Conservation (phyloP, 2,888 invertebrate species). For the Nymphalis polychloros region DNA sequence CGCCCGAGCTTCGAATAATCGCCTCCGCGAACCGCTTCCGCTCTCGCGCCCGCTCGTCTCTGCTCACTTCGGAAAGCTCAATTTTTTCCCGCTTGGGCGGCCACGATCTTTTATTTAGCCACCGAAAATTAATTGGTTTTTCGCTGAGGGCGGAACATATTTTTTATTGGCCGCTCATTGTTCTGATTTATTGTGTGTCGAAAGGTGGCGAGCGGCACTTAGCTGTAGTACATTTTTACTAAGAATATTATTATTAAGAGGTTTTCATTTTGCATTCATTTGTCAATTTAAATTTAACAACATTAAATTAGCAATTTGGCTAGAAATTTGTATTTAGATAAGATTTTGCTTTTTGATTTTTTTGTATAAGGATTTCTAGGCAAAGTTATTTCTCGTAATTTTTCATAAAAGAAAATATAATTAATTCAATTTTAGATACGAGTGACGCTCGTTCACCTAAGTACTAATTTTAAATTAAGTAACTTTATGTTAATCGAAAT, state of each 20-base stretch:
- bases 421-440: too few relatives aligned
- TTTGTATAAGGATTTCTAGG: too few relatives aligned
- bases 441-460: too few relatives aligned
- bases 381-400: too few relatives aligned
- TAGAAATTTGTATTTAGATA: too few relatives aligned
- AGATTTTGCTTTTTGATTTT: too few relatives aligned
- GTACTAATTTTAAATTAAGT: background rate
- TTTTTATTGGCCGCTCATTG: conserved; percentile 80
- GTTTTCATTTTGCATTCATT: conserved; percentile 4
- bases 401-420: too few relatives aligned
- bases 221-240: conserved; percentile 71
- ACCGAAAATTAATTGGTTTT: conserved; percentile 82
- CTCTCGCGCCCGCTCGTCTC: conserved; percentile 41
- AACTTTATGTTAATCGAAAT: conserved; percentile 17
- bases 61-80: conserved; percentile 42
- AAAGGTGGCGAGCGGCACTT: conserved; percentile 81
- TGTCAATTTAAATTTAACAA: background rate
- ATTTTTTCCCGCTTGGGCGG: conserved; percentile 72
- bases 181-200: conserved; percentile 81
- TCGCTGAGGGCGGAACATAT: conserved; percentile 81
- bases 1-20: conserved; percentile 19
- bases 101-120: conserved; percentile 76
- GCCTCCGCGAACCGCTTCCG: conserved; percentile 33
- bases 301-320: too few relatives aligned
- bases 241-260: conserved; percentile 55